Conservation (phyloP, 2,888 invertebrate species). For the Timema cristinae region DNA sequence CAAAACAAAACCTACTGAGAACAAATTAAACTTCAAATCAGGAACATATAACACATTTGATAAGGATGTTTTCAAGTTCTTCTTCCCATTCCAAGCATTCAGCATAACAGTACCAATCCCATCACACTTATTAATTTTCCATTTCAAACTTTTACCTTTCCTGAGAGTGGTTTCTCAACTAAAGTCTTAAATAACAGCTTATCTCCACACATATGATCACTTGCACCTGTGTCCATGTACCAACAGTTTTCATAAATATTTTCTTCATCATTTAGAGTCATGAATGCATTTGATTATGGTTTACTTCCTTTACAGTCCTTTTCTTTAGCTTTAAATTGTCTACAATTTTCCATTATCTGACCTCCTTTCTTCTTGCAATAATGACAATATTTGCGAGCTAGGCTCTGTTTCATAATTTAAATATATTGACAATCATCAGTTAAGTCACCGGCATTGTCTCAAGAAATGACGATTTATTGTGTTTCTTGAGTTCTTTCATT, state of each 20-base stretch:
- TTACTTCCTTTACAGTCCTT: background rate
- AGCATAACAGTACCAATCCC: background rate
- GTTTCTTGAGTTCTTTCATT: too few species aligned
- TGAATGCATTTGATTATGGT: background rate
- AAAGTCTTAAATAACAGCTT: background rate
- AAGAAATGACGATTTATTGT: too few species aligned
- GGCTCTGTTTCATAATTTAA: too few species aligned
- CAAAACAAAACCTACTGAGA: background rate
- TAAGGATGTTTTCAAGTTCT: background rate
- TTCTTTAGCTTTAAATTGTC: background rate
- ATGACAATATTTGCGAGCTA: too few species aligned
- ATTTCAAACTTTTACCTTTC: background rate
- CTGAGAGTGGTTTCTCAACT: background rate
- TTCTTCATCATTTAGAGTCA: background rate
- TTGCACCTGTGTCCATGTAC: background rate
- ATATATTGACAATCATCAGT: too few species aligned
- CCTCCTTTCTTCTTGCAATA: slow-evolving; percentile 1
- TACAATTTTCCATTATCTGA: background rate
- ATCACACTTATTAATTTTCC: background rate
- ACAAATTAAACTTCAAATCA: slow-evolving; percentile 3
- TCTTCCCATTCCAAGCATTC: background rate
- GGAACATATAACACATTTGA: slow-evolving; percentile 11
- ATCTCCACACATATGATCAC: slow-evolving; percentile 1
- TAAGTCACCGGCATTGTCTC: too few species aligned
- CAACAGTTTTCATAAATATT: background rate